Conservation (phyloP, 2,113 vertebrate species). For the Gorsachius goisagi region DNA sequence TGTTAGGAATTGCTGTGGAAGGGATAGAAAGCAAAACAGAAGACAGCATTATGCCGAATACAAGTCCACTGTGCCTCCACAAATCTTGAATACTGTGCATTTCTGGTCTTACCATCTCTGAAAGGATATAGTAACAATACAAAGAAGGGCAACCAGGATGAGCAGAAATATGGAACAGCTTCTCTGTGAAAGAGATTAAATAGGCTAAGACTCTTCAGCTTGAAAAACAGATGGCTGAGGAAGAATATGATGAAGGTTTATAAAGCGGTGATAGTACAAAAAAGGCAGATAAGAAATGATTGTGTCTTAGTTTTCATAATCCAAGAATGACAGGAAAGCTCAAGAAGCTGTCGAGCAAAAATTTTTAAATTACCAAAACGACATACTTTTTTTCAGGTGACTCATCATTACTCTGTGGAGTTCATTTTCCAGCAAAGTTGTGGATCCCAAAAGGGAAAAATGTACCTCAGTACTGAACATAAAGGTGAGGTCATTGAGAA, state of each 20-base stretch:
- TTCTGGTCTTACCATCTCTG: neutral
- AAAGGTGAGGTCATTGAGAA: neutral
- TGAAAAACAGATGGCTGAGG: conserved; percentile 8
- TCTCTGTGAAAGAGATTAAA: conserved; percentile 20
- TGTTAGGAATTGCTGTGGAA: neutral
- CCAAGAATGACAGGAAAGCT: neutral
- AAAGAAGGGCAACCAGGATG: neutral
- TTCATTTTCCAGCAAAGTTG: neutral
- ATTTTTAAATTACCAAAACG: neutral
- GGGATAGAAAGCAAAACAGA: neutral
- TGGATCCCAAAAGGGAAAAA: neutral
- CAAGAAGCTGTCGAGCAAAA: neutral
- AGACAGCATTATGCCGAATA: neutral
- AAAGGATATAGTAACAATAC: neutral
- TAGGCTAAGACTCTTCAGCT: neutral
- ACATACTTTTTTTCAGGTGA: neutral
- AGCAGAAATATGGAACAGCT: conserved; percentile 6
- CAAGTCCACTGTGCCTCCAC: neutral
- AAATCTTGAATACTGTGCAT: neutral
- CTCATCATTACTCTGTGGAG: neutral
- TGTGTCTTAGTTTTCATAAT: neutral
- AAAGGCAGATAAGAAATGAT: neutral
- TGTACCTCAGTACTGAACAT: neutral
- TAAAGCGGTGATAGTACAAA: neutral
- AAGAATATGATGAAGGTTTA: conserved; percentile 1